Conservation (phyloP, 2,113 vertebrate genomes). For the Octodon degus region DNA sequence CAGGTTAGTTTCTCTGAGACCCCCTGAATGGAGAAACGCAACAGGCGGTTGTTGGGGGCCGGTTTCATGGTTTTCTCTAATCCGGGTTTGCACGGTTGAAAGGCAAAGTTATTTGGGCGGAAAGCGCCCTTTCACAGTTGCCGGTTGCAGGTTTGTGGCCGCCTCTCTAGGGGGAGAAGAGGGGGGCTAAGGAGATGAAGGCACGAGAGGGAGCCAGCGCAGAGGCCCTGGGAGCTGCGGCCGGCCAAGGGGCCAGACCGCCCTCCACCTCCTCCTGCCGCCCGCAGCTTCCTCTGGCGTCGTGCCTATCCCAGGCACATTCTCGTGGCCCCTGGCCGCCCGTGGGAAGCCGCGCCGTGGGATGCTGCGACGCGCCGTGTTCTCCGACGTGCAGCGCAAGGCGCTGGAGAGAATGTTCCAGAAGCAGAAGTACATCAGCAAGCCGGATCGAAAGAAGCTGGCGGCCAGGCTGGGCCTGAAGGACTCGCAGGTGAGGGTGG, state of each 20-base stretch:
- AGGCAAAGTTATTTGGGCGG: constrained; percentile 76
- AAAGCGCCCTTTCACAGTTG: constrained; percentile 74
- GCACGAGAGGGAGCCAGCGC: background rate
- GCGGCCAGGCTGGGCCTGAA: constrained; percentile 95
- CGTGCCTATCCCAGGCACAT: constrained; percentile 96
- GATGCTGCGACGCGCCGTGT: constrained; percentile 97
- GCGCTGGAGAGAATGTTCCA: constrained; percentile 98
- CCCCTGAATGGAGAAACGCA: constrained; percentile 79
- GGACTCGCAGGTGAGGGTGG: constrained; percentile 93
- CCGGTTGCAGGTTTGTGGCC: constrained; percentile 75
- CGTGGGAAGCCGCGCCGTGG: constrained; percentile 96
- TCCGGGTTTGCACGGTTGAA: constrained; percentile 80
- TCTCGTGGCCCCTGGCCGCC: constrained; percentile 95
- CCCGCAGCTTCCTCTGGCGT: constrained; percentile 90
- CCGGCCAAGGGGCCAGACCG: background rate
- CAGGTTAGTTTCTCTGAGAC: constrained; percentile 75
- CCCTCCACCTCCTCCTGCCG: background rate
- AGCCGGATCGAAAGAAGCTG: constrained; percentile 97
- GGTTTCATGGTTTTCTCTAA: constrained; percentile 83
- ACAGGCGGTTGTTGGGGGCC: constrained; percentile 71
- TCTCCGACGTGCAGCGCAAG: constrained; percentile 98
- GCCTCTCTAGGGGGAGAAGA: constrained; percentile 54
- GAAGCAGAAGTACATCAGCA: constrained; percentile 99
- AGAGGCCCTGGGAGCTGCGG: background rate
- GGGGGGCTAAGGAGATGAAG: constrained; percentile 49